Evolutionary conservation across 2,888 invertebrate genomes (phyloP), one percentile per base, ranked within the genome.

Genomic region (Caenorhabditis sp.): DNA sequence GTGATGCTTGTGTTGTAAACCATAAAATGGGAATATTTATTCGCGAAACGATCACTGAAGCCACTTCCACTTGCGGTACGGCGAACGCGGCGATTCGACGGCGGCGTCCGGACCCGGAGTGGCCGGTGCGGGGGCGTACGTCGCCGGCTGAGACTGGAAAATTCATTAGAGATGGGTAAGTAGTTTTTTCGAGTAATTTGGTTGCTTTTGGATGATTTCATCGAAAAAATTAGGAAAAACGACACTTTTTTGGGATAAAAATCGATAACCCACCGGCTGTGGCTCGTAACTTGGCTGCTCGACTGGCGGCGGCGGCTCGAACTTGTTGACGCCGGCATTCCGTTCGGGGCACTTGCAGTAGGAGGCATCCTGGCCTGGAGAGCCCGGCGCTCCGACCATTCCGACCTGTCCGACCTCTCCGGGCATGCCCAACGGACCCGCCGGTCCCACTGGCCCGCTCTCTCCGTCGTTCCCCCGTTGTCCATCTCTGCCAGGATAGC

Each of bases 331-430:
- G 20, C 74, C 83, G 1, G 81, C 81, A 17, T 78, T 80, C 43
- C 82, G 56, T 30, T 82, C 82, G 13, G 84, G 84, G 52, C 84
- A 84, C 61, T 84, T 84, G 62, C 84, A 84, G 63, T 84, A 84
- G 22, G 72, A 74, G 22, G 81, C 84, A 35, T 84, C 84, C 35
- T 77, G 72, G 45, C 77, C 77, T 2, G 77, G 77, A 22, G 63
- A 41, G 50, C 77, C 82, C 9, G 81, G 81, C 30, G 80, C 75
- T 56, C 86, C 86, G 27, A 80, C 76, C 65, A 85, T 79, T 52
- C 85, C 86, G 8, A 80, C 66, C 48, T 80, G 66, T 66, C 86
- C 87, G 17, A 76, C 55, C 43, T 83, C 79, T 71, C 86, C 87
- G 5, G 79, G 72, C 72, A 80, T 68, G 63, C 86, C 86, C 30